These are phyloP conservation scores for Beris morrisii DNA, from an alignment of 2,888 invertebrate genomes.

Conservation along the genomic window DNA sequence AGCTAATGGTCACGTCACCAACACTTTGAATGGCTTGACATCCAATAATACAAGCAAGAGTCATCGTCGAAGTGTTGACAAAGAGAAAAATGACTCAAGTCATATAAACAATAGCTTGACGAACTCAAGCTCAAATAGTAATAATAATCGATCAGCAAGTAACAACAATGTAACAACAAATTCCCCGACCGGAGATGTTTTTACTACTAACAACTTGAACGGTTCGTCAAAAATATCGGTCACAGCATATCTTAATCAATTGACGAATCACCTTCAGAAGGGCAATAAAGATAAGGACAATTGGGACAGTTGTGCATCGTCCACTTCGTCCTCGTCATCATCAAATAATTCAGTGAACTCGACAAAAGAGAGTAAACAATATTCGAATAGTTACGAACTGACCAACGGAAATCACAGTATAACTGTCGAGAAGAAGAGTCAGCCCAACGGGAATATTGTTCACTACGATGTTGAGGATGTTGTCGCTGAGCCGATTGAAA, in stretches of 20 bases:
- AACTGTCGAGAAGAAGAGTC: slow-evolving; percentile 39
- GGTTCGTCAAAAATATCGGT: slow-evolving; percentile 6
- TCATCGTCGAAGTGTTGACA: slow-evolving; percentile 53
- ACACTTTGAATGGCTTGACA: slow-evolving; percentile 47
- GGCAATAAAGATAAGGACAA: slow-evolving; percentile 33
- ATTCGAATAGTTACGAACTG: slow-evolving; percentile 26
- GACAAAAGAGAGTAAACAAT: slow-evolving; percentile 25
- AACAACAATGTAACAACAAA: slow-evolving; percentile 15
- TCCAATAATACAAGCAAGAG: slow-evolving; percentile 47
- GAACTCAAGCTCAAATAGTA: slow-evolving; percentile 30
- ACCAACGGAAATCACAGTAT: slow-evolving; percentile 16
- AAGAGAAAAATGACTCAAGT: slow-evolving; percentile 48
- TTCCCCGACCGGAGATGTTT: neutral
- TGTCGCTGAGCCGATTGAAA: slow-evolving; percentile 44
- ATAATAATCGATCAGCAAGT: slow-evolving; percentile 4
- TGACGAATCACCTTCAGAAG: slow-evolving; percentile 25
- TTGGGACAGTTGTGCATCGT: slow-evolving; percentile 35
- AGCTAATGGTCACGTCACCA: slow-evolving; percentile 42
- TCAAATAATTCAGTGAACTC: slow-evolving; percentile 26
- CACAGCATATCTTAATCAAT: slow-evolving; percentile 15
- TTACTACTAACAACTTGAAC: neutral
- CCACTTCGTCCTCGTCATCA: slow-evolving; percentile 30
- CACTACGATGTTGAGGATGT: slow-evolving; percentile 51
- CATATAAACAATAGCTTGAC: slow-evolving; percentile 39
- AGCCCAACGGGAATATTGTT: slow-evolving; percentile 49